These are phyloP conservation scores for Metellina segmentata DNA, from an alignment of 2,888 invertebrate species.

Conservation along the genomic window DNA sequence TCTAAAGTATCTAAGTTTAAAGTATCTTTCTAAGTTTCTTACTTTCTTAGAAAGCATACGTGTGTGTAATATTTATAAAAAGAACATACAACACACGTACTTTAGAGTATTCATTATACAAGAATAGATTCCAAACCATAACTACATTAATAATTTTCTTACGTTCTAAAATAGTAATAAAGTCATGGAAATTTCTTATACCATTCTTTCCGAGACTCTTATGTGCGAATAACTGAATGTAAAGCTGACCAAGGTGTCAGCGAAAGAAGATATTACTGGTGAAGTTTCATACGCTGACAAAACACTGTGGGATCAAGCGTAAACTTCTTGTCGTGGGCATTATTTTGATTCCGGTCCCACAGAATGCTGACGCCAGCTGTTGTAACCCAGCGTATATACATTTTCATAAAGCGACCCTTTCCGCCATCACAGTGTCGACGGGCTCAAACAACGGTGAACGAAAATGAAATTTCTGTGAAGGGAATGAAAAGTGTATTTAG, in stretches of 20 bases:
- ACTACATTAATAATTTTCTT: neutral
- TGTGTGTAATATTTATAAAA: neutral
- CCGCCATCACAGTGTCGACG: neutral
- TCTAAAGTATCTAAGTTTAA: too few relatives aligned
- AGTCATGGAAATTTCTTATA: neutral
- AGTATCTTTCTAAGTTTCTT: neutral
- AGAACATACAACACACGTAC: neutral
- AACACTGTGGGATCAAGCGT: conserved; percentile 32
- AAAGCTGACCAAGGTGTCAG: conserved; percentile 59
- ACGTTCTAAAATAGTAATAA: neutral
- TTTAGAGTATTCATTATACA: neutral
- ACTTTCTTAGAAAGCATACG: neutral
- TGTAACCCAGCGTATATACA: neutral
- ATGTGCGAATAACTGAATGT: conserved; percentile 30
- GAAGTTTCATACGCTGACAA: conserved; percentile 38
- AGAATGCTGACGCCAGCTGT: conserved; percentile 13
- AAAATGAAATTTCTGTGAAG: neutral
- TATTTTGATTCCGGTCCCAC: neutral
- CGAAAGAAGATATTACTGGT: conserved; percentile 51
- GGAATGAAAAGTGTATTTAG: neutral
- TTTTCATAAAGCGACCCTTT: conserved; percentile 3
- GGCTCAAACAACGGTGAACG: neutral
- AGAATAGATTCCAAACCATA: neutral
- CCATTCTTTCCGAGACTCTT: conserved; percentile 17
- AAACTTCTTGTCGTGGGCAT: conserved; percentile 42